phyloP scores from a whole-genome alignment of 2,888 invertebrate genomes.

The Formica aserva region DNA sequence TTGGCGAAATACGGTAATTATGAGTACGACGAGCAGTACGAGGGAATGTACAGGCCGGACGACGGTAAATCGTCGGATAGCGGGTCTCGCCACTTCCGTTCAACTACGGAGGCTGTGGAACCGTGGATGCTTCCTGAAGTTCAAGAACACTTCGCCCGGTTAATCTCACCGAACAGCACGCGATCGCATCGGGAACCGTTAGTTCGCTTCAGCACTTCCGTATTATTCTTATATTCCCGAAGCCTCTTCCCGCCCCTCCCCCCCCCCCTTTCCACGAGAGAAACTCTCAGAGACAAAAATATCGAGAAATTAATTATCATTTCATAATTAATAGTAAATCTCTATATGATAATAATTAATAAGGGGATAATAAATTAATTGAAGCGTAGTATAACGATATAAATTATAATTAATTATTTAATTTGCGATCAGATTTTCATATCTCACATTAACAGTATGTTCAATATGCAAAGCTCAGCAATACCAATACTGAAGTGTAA shows the following conservation, averaged over 20 bases:
- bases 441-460: conserved; percentile 32
- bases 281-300: not conserved
- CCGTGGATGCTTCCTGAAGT: conserved; percentile 83
- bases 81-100: conserved; percentile 17
- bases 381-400: not conserved
- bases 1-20: conserved; percentile 88
- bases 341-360: not conserved
- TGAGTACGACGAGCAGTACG: conserved; percentile 88
- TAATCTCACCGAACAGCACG: conserved; percentile 62
- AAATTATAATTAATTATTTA: not conserved
- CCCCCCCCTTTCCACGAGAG: not conserved
- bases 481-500: conserved; percentile 59
- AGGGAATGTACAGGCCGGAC: conserved; percentile 83
- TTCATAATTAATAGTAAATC: not conserved
- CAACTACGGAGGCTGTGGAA: conserved; percentile 69
- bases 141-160: conserved; percentile 79
- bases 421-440: conserved; percentile 20
- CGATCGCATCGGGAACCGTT: conserved; percentile 72
- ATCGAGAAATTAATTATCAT: not conserved
- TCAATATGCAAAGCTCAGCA: conserved; percentile 69
- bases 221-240: conserved; percentile 3
- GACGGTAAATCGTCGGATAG: conserved; percentile 49
- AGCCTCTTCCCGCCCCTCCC: too few relatives aligned
- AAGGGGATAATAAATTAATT: not conserved
- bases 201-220: conserved; percentile 55